phyloP scores from a whole-genome alignment of 2,888 invertebrate species.

The Pachliopta kotzebuea region DNA sequence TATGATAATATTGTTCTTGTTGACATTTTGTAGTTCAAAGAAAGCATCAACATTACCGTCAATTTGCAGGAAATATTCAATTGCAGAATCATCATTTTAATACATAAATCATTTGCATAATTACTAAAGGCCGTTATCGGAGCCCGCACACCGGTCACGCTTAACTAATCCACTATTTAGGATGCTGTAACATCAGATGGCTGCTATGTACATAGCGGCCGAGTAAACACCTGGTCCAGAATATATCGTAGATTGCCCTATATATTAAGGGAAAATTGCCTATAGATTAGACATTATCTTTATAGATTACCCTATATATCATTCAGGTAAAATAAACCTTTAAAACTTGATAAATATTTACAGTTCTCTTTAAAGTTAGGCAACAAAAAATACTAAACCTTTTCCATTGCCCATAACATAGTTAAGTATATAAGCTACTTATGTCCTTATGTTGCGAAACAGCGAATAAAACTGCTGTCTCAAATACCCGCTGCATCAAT shows the following conservation, averaged over 20 bases:
- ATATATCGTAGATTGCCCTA: slow-evolving; percentile 14
- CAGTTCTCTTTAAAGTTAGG: too few relatives aligned
- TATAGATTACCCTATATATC: slow-evolving; percentile 5
- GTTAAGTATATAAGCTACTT: too few relatives aligned
- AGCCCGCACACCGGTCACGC: slow-evolving; percentile 24
- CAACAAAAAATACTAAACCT: too few relatives aligned
- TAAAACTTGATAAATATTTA: slow-evolving; percentile 2
- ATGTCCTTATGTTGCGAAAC: not conserved
- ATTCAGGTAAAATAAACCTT: not conserved
- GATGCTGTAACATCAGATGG: slow-evolving; percentile 27
- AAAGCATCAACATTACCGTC: not conserved
- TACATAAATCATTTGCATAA: slow-evolving; percentile 25
- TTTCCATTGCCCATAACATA: too few relatives aligned
- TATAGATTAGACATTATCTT: slow-evolving; percentile 25
- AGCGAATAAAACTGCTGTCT: not conserved
- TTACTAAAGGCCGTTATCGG: slow-evolving; percentile 24
- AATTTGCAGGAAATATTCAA: slow-evolving; percentile 4
- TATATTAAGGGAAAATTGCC: slow-evolving; percentile 25
- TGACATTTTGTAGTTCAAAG: too few relatives aligned
- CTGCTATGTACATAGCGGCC: slow-evolving; percentile 22
- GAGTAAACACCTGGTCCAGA: slow-evolving; percentile 14
- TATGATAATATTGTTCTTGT: too few relatives aligned
- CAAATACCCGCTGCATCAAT: slow-evolving; percentile 9
- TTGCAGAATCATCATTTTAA: slow-evolving; percentile 11
- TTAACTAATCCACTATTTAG: slow-evolving; percentile 27